These are phyloP conservation scores for Plectropomus leopardus DNA, from an alignment of 2,113 vertebrate genomes.

Conservation along the genomic window DNA sequence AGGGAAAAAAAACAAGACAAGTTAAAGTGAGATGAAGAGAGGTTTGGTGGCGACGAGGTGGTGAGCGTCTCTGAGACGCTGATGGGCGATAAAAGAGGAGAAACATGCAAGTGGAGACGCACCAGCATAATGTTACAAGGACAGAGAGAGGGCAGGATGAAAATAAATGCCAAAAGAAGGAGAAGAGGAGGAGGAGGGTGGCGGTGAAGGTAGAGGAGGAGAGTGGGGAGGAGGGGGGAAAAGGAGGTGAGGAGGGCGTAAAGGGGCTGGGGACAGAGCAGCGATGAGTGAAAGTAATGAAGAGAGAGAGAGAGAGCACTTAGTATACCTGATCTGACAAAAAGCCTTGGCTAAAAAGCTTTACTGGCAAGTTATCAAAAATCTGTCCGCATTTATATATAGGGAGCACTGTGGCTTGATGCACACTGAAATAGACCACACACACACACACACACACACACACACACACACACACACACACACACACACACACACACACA, in stretches of 20 bases:
- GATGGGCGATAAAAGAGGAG: constrained; percentile 31
- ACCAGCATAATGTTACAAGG: constrained; percentile 52
- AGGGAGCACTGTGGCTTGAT: constrained; percentile 9
- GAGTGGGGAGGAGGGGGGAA: neutral
- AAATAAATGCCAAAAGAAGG: constrained; percentile 28
- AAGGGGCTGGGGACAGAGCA: constrained; percentile 38
- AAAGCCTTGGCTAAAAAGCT: constrained; percentile 71
- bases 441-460: constrained; percentile 12
- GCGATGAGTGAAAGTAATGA: constrained; percentile 52
- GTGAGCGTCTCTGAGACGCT: neutral
- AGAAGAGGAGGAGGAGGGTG: neutral
- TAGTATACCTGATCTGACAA: constrained; percentile 67
- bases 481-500: constrained; percentile 16
- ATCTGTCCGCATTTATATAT: constrained; percentile 33
- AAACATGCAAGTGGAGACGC: constrained; percentile 19
- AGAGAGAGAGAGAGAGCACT: constrained; percentile 68
- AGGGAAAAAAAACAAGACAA: constrained; percentile 20
- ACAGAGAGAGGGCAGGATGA: constrained; percentile 57
- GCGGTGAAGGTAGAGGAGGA: neutral
- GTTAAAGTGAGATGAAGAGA: constrained; percentile 9
- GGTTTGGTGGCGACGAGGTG: neutral
- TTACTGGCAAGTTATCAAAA: constrained; percentile 71
- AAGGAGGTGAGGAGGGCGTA: neutral
- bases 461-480: constrained; percentile 19
- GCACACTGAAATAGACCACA: constrained; percentile 21